A percentile compares a stretch with the other conserved stretches of the same genome.
Evolutionary conservation across 2,113 vertebrate species (phyloP).

Genomic region (Callithrix jacchus): DNA sequence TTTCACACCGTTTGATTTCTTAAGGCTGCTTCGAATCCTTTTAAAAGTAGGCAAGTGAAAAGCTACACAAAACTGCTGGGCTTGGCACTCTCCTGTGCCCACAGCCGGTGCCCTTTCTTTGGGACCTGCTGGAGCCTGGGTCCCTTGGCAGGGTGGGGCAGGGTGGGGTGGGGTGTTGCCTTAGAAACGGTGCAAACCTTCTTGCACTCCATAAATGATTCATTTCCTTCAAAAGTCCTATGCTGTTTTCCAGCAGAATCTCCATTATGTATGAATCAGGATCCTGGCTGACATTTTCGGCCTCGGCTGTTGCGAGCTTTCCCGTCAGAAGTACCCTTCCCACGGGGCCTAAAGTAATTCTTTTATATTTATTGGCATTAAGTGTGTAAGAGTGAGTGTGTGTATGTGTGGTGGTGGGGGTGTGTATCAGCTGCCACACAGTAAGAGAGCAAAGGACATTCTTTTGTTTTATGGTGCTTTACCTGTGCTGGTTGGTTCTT

Average conservation of each 20-base stretch:
- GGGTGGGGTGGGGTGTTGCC: neutral
- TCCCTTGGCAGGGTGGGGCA: neutral
- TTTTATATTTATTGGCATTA: neutral
- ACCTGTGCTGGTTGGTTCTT: neutral
- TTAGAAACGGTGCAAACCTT: neutral
- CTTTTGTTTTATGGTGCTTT: neutral
- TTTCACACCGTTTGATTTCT: neutral
- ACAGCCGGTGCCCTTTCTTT: neutral
- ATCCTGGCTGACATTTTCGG: neutral
- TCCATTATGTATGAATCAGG: neutral
- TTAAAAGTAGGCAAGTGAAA: neutral
- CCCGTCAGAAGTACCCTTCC: neutral
- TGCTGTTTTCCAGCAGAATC: conserved; percentile 29
- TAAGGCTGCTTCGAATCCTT: neutral
- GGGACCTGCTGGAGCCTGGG: neutral
- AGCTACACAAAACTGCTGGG: neutral
- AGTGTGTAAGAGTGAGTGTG: neutral
- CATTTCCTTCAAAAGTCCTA: conserved; percentile 51
- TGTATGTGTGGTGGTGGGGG: neutral
- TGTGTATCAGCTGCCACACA: neutral
- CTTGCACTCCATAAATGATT: conserved; percentile 21
- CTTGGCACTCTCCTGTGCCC: neutral
- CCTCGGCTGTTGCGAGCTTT: neutral
- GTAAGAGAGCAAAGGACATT: neutral
- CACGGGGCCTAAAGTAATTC: neutral